Percentiles rank a stretch among this genome's conserved stretches.
phyloP scores from a whole-genome alignment of 2,113 vertebrate species.

The Larimichthys polyactis region DNA sequence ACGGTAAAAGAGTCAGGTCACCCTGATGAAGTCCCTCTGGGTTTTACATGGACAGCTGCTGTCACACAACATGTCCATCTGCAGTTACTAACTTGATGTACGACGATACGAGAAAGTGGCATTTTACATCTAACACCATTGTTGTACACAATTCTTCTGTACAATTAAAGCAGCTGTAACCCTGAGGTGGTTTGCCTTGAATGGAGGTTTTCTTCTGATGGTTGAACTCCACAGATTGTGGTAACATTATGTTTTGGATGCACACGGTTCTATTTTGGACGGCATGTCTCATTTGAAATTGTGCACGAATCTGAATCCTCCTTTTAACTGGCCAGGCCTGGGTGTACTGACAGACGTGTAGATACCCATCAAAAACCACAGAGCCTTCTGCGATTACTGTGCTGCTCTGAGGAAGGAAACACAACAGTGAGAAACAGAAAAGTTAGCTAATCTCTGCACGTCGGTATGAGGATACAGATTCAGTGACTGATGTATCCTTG shows the following conservation, averaged over 20 bases:
- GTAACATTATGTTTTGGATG: constrained; percentile 10
- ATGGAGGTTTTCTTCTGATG: not conserved
- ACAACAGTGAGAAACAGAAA: not conserved
- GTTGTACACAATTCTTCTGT: not conserved
- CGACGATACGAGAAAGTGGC: not conserved
- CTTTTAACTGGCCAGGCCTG: not conserved
- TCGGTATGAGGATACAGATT: not conserved
- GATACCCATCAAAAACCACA: constrained; percentile 45
- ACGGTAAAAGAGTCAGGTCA: too few relatives aligned
- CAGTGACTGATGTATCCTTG: not conserved
- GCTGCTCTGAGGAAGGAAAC: constrained; percentile 4
- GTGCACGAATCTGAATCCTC: constrained; percentile 33
- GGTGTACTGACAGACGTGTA: constrained; percentile 11
- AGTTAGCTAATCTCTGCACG: not conserved
- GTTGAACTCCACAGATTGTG: constrained; percentile 7
- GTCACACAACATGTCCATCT: not conserved
- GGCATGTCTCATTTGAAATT: constrained; percentile 45
- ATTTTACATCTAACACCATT: too few relatives aligned
- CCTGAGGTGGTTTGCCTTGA: not conserved
- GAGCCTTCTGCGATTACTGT: constrained; percentile 39
- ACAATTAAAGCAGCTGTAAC: not conserved
- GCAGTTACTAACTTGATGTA: not conserved
- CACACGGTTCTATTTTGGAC: constrained; percentile 35
- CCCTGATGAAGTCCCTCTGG: too few relatives aligned
- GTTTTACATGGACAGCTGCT: too few relatives aligned